phyloP scores from a whole-genome alignment of 1,140 invertebrate genomes.

The Leptoteleia sp. region DNA sequence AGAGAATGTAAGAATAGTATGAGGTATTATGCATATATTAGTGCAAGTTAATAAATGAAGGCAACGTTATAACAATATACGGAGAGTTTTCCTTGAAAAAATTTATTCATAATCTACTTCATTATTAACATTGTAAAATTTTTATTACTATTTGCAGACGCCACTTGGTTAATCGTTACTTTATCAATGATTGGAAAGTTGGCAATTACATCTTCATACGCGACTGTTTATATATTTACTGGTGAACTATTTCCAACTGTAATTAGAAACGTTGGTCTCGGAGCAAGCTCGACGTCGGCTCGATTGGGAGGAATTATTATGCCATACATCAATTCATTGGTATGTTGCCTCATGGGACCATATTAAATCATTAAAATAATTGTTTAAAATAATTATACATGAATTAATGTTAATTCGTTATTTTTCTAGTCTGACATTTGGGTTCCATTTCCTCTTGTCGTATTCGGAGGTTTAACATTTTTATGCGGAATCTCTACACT shows the following conservation, averaged over 20 bases:
- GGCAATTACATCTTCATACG: constrained; percentile 90
- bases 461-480: constrained; percentile 86
- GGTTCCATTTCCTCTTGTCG: constrained; percentile 86
- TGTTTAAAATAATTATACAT: not conserved
- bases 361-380: not conserved
- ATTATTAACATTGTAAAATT: not conserved
- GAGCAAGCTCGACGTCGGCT: constrained; percentile 89
- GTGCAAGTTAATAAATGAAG: too few species aligned
- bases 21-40: too few species aligned
- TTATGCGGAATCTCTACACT: constrained; percentile 85
- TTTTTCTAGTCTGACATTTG: constrained; percentile 82
- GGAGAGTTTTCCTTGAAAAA: too few species aligned
- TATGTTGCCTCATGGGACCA: constrained; percentile 75
- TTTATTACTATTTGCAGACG: constrained; percentile 75
- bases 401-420: too few species aligned
- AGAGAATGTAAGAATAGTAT: too few species aligned
- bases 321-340: constrained; percentile 85
- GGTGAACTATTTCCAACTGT: constrained; percentile 92
- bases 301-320: constrained; percentile 88
- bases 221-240: constrained; percentile 89
- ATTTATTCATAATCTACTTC: constrained; percentile 19
- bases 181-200: constrained; percentile 92
- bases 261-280: constrained; percentile 88
- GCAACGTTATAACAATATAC: too few species aligned
- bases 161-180: constrained; percentile 83